A percentile compares a stretch with the other conserved stretches of the same genome.
phyloP scores from a whole-genome alignment of 2,113 vertebrate genomes.

The Dinomys branickii region DNA sequence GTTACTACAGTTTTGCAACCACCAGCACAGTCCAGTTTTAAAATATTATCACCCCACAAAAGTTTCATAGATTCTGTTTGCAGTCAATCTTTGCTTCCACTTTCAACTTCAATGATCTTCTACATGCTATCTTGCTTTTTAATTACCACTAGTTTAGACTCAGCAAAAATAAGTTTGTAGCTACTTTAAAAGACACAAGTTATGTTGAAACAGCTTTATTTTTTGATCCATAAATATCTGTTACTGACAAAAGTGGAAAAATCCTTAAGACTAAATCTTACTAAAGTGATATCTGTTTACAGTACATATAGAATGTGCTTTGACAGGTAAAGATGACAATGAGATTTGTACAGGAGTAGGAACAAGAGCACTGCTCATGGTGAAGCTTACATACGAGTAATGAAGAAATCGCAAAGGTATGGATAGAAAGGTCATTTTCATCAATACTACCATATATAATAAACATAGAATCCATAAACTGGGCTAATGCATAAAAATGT shows the following conservation, averaged over 20 bases:
- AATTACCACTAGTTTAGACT: neutral
- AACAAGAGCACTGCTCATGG: slow-evolving; percentile 84
- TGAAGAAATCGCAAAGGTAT: slow-evolving; percentile 86
- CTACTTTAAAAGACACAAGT: slow-evolving; percentile 56
- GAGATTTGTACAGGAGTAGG: slow-evolving; percentile 91
- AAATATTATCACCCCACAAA: neutral
- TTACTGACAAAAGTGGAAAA: slow-evolving; percentile 94
- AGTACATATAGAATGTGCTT: slow-evolving; percentile 93
- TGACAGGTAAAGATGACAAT: slow-evolving; percentile 90
- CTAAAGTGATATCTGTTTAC: slow-evolving; percentile 89
- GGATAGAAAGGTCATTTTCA: slow-evolving; percentile 87
- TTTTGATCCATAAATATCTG: slow-evolving; percentile 91
- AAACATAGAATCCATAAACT: slow-evolving; percentile 90
- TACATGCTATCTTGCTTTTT: neutral
- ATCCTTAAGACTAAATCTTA: slow-evolving; percentile 90
- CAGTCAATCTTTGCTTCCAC: neutral
- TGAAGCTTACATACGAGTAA: slow-evolving; percentile 87
- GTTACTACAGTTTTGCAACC: neutral
- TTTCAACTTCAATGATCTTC: neutral
- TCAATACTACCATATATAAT: slow-evolving; percentile 87
- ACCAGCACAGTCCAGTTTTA: neutral
- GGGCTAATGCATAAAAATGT: slow-evolving; percentile 89
- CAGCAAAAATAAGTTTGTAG: slow-evolving; percentile 11
- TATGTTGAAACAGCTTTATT: slow-evolving; percentile 91
- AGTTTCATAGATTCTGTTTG: neutral